These are phyloP conservation scores for Notolepis coatsorum DNA, from an alignment of 2,797 vertebrate genomes.

Conservation along the genomic window DNA sequence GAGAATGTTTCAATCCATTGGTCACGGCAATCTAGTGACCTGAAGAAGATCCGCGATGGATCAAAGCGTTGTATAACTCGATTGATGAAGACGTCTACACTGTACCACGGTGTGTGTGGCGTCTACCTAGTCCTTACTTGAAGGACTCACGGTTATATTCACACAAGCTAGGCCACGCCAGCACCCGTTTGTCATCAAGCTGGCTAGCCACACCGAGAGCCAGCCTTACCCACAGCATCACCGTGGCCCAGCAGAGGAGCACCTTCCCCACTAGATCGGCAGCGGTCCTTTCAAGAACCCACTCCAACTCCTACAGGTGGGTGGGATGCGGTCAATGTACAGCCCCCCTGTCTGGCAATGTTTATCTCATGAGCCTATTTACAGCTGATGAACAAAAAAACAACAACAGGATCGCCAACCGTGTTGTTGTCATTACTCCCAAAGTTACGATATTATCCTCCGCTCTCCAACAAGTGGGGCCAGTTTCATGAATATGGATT, in stretches of 20 bases:
- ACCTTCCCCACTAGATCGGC: slow-evolving; percentile 73
- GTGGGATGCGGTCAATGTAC: slow-evolving; percentile 50
- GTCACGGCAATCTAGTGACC: too few relatives aligned
- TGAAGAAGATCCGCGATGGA: too few relatives aligned
- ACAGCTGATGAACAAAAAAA: too few relatives aligned
- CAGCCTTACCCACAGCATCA: slow-evolving; percentile 84
- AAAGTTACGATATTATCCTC: too few relatives aligned
- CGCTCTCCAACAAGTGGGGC: not conserved
- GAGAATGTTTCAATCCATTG: too few relatives aligned
- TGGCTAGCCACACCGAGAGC: slow-evolving; percentile 31
- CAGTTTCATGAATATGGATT: not conserved
- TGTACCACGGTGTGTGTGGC: too few relatives aligned
- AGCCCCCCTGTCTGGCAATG: too few relatives aligned
- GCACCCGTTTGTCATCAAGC: slow-evolving; percentile 33
- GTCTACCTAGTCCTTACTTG: too few relatives aligned
- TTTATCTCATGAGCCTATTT: slow-evolving; percentile 13
- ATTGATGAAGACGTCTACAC: too few relatives aligned
- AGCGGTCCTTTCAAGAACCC: slow-evolving; percentile 73
- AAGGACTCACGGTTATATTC: slow-evolving; percentile 25
- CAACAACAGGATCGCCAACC: too few relatives aligned
- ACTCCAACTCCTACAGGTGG: slow-evolving; percentile 78
- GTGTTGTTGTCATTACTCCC: too few relatives aligned
- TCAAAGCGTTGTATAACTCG: too few relatives aligned
- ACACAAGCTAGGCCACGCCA: slow-evolving; percentile 45
- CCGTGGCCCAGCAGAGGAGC: slow-evolving; percentile 79